Percentiles rank a stretch among this genome's conserved stretches.
Conservation (phyloP, 2,888 invertebrate genomes). For the Steinernema hermaphroditum region DNA sequence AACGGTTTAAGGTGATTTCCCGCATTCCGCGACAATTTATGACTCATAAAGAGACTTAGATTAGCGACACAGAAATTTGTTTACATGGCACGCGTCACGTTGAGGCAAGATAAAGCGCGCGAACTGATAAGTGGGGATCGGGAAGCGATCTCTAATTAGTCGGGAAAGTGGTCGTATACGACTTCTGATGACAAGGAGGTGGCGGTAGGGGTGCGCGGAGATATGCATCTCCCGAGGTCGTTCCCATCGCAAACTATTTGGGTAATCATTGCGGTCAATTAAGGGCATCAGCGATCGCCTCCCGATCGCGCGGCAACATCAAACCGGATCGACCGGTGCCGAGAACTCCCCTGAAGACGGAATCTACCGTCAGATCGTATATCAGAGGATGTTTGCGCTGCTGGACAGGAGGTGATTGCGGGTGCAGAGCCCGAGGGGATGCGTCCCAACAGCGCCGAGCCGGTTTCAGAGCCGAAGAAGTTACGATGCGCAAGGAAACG, state of each 20-base stretch:
- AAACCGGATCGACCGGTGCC: background rate
- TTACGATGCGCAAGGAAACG: slow-evolving; percentile 19
- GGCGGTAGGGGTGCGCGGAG: slow-evolving; percentile 7
- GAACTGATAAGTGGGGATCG: slow-evolving; percentile 8
- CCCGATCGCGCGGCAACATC: background rate
- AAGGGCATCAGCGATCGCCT: slow-evolving; percentile 3
- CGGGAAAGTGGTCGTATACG: slow-evolving; percentile 12
- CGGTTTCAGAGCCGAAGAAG: background rate
- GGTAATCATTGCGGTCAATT: slow-evolving; percentile 26
- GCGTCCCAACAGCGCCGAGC: background rate
- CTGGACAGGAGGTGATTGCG: slow-evolving; percentile 2
- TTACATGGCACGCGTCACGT: no score
- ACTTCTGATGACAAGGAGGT: background rate
- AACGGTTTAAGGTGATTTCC: background rate
- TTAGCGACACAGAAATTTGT: background rate
- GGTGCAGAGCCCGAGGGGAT: background rate
- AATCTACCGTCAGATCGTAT: slow-evolving; percentile 6
- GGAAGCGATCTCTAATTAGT: slow-evolving; percentile 17
- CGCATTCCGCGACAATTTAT: background rate
- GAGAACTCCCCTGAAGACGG: background rate
- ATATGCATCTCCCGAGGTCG: slow-evolving; percentile 24
- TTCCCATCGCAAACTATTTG: slow-evolving; percentile 7
- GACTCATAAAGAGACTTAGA: background rate
- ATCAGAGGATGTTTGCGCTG: no score
- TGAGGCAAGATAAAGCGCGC: no score